A percentile compares a stretch with the other conserved stretches of the same genome.
Evolutionary conservation across 2,113 vertebrate genomes (phyloP).

Genomic region (Ciconia maguari): DNA sequence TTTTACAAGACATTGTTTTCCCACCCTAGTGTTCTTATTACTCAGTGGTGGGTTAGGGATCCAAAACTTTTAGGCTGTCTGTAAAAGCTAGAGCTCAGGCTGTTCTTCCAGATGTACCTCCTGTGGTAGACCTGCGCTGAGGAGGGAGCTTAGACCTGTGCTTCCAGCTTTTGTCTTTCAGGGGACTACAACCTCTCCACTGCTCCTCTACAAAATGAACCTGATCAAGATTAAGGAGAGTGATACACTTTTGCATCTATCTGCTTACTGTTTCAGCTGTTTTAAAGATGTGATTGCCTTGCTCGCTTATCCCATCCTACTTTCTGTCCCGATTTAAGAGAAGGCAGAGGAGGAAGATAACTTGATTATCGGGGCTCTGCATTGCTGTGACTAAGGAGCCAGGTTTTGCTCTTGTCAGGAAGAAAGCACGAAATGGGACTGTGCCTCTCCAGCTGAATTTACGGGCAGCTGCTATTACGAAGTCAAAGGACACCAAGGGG

Average conservation of each 20-base stretch:
- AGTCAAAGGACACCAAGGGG: not conserved
- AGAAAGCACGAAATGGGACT: not conserved
- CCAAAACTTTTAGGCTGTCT: not conserved
- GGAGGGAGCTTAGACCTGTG: not conserved
- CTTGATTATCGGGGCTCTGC: not conserved
- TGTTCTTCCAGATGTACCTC: not conserved
- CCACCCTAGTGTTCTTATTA: slow-evolving; percentile 39
- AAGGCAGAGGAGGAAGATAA: not conserved
- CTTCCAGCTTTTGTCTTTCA: not conserved
- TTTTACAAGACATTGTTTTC: slow-evolving; percentile 66
- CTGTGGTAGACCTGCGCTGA: not conserved
- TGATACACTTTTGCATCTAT: not conserved
- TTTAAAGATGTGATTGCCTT: not conserved
- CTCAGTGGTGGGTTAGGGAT: slow-evolving; percentile 20
- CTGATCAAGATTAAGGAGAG: not conserved
- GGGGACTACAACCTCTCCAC: not conserved
- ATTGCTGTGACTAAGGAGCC: not conserved
- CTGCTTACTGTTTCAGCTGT: not conserved
- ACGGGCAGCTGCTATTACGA: not conserved
- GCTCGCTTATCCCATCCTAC: not conserved
- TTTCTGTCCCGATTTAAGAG: not conserved
- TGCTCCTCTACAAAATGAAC: fast-evolving
- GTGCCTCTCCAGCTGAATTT: not conserved
- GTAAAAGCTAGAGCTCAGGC: not conserved
- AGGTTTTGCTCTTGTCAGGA: not conserved